These are phyloP conservation scores for Chlorodrepanis virens DNA, from an alignment of 2,113 vertebrate genomes.

Conservation along the genomic window DNA sequence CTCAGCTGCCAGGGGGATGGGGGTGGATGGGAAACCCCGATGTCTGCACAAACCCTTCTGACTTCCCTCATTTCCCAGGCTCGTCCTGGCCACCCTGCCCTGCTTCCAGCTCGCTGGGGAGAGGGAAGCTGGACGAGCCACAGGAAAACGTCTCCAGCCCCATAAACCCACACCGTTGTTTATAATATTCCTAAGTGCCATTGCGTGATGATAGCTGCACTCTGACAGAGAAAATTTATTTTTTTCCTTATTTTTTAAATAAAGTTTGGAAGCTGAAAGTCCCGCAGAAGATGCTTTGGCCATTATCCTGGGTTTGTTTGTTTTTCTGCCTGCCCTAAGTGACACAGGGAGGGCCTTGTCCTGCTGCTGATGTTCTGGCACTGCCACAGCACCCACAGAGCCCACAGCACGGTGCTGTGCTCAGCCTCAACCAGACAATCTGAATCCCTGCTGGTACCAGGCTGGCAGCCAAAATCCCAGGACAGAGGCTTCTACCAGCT, in stretches of 20 bases:
- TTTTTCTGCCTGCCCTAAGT: background rate
- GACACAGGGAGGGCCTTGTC: background rate
- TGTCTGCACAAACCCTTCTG: background rate
- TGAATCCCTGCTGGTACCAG: background rate
- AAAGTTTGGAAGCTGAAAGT: background rate
- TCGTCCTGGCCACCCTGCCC: background rate
- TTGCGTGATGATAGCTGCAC: background rate
- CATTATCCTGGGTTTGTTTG: background rate
- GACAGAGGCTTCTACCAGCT: background rate
- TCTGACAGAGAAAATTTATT: background rate
- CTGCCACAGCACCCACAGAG: background rate
- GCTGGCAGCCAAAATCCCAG: background rate
- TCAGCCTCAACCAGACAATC: background rate
- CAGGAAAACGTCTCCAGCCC: background rate
- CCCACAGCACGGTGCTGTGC: rapidly evolving
- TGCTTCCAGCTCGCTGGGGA: background rate
- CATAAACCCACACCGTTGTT: conserved; percentile 40
- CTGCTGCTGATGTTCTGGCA: background rate
- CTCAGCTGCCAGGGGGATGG: no score
- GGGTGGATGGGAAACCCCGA: rapidly evolving
- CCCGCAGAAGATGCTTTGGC: background rate
- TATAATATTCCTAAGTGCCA: conserved; percentile 59
- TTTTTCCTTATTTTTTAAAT: background rate
- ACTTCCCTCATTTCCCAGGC: background rate
- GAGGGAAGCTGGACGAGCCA: background rate